Conservation (phyloP, 2,113 vertebrate species). For the Indicator maculatus region DNA sequence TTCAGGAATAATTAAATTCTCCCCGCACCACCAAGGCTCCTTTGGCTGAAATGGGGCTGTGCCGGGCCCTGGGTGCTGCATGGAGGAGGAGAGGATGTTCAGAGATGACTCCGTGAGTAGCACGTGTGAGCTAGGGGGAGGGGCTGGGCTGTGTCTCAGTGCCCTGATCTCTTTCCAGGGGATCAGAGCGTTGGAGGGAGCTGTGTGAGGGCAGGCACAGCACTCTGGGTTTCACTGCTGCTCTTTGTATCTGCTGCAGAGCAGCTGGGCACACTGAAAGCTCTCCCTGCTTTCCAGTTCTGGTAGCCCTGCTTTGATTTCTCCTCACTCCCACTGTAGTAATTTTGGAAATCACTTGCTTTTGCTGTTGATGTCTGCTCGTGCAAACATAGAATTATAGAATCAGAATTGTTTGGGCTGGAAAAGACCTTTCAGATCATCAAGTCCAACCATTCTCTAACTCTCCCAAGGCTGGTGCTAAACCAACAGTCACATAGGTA, state of each 20-base stretch:
- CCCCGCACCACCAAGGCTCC: background rate
- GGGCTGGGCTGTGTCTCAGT: background rate
- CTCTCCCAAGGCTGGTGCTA: too few species aligned
- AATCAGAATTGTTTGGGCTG: too few species aligned
- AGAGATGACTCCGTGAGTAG: slow-evolving; percentile 54
- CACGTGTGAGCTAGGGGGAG: background rate
- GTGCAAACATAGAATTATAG: background rate
- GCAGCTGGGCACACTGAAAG: fast-evolving
- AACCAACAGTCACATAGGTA: too few species aligned
- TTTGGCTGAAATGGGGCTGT: slow-evolving; percentile 62
- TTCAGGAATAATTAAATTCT: slow-evolving; percentile 46
- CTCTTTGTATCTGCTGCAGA: background rate
- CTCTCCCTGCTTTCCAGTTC: background rate
- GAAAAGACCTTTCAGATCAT: too few species aligned
- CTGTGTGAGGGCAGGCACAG: background rate
- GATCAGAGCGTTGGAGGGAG: background rate
- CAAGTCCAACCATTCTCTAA: too few species aligned
- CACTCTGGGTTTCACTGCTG: fast-evolving
- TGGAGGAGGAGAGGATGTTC: slow-evolving; percentile 27
- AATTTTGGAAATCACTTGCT: background rate
- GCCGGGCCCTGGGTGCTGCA: background rate
- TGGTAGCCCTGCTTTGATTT: background rate
- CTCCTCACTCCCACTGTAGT: background rate
- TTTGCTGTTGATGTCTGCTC: background rate
- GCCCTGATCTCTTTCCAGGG: background rate